These are phyloP conservation scores for Dryocosmus kuriphilus DNA, from an alignment of 2,888 invertebrate species.

Conservation along the genomic window DNA sequence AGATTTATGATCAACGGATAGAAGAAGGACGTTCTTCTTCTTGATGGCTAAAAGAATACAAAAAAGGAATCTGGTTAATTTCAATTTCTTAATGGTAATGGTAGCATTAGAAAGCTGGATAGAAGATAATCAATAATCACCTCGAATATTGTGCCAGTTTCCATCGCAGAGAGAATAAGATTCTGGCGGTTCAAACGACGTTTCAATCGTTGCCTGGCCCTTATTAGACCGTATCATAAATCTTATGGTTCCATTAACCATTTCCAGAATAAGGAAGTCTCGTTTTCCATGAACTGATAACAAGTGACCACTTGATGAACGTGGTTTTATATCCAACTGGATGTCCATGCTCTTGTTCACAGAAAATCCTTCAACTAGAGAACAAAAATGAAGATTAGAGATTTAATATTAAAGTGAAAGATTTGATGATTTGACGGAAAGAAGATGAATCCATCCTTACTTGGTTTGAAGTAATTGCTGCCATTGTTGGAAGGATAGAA, in stretches of 20 bases:
- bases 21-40: slow-evolving; percentile 92
- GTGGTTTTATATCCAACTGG: slow-evolving; percentile 91
- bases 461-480: slow-evolving; percentile 82
- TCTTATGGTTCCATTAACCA: slow-evolving; percentile 90
- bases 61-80: slow-evolving; percentile 1
- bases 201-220: slow-evolving; percentile 84
- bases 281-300: slow-evolving; percentile 89
- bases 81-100: not conserved
- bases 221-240: slow-evolving; percentile 91
- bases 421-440: slow-evolving; percentile 56
- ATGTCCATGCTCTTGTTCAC: slow-evolving; percentile 90
- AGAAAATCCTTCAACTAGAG: slow-evolving; percentile 83
- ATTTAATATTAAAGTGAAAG: not conserved
- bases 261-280: slow-evolving; percentile 89
- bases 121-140: slow-evolving; percentile 73
- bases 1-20: slow-evolving; percentile 91
- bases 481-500: slow-evolving; percentile 89
- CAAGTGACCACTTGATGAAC: slow-evolving; percentile 90
- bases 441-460: slow-evolving; percentile 72
- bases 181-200: slow-evolving; percentile 84
- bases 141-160: slow-evolving; percentile 93
- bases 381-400: not conserved
- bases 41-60: slow-evolving; percentile 84
- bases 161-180: slow-evolving; percentile 93
- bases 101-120: not conserved